Base-by-base conservation (phyloP, 2,888 invertebrate genomes). In the Thymelicus lineola region DNA sequence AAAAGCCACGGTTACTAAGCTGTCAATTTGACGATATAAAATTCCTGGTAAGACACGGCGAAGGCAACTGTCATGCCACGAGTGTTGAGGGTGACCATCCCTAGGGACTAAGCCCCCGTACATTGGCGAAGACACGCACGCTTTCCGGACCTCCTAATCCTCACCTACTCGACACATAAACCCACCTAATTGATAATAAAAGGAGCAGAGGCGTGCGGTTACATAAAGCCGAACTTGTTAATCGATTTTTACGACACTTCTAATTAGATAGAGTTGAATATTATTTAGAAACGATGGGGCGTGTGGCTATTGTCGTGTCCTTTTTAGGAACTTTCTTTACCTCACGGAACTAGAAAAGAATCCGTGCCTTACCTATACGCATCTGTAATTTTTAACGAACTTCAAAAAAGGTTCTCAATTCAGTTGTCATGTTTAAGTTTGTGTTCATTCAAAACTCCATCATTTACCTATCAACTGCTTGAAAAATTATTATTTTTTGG, bases 141-240 rank as follows among this genome's bases (percentile, higher is more conserved):
- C 82, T 84, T 68, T 85, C 86, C 85, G 83, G 86, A 77, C 58
- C 69, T 50, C 82, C 86, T 91, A 90, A 93, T 91, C 91, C 91
- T 82, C 87, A 87, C 87, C 91, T 89, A 88, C 89, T 88, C 86
- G 84, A 82, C 89, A 91, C 89, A 91, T 91, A 91, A 93, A 92
- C 89, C 91, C 90, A 90, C 90, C 92, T 93, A 93, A 92, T 93
- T 92, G 93, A 91, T 91, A 92, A 93, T 92, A 92, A 92, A 91
- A 90, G 88, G 86, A 87, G 87, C 88, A 83, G 89, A 87, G 86
- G 89, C 90, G 90, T 91, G 90, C 86, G 89, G 89, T 88, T 87
- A 89, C 90, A 89, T 86, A 88, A 87, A 75, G 74, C 78, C 82
- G 81, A 81, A 84, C 81, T 80, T 79, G 83, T 84, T 92, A 92